Base-by-base conservation (phyloP, 23 tunicate species). In the Diplosoma virens region DNA sequence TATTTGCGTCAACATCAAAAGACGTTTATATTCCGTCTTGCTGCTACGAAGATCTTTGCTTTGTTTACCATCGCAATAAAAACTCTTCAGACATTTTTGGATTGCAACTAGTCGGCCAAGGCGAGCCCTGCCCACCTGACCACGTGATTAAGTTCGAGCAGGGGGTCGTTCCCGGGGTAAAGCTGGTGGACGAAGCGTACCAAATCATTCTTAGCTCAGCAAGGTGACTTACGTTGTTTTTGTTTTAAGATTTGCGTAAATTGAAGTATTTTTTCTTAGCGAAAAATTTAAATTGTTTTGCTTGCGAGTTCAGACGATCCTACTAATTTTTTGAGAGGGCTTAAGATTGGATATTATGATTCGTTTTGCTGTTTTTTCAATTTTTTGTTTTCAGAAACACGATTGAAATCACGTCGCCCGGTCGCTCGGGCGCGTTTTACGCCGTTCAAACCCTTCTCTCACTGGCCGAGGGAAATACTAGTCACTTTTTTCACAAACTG, bases 371-470 rank as follows among this genome's bases (percentile, higher is more conserved):
- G n/a, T n/a, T n/a, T n/a, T n/a, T n/a, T n/a, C n/a, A n/a, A n/a
- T n/a, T 56, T 18, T 41, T 0, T 20, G 17, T 37, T 50, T 17
- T 14, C 33, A 56, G 68, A 31, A 0, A 31, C 27, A 30, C n/a
- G 26, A 59, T 86, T 9, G 35, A 25, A 2, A 58, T 76, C 3
- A 66, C 76, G 16, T 78, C 87, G 14, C 22, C 32, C 4, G 46
- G 31, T 21, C 28, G 67, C 5, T 27, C 79, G 35, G 95, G 95
- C 0, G 80, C 78, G 27, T 87, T 81, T 58, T 87, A 87, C 33
- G 95, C 87, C 20, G 29, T 81, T 14, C 95, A 87, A 59, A 26
- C 86, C 3, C 30, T 87, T 25, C 47, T 63, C 1, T 87, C 95
- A 1, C 66, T 89, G 20, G 76, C 80, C 27, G 61, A 33, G n/a